Base-by-base conservation (phyloP, 1,140 invertebrate genomes). In the Ganaspis sp. region DNA sequence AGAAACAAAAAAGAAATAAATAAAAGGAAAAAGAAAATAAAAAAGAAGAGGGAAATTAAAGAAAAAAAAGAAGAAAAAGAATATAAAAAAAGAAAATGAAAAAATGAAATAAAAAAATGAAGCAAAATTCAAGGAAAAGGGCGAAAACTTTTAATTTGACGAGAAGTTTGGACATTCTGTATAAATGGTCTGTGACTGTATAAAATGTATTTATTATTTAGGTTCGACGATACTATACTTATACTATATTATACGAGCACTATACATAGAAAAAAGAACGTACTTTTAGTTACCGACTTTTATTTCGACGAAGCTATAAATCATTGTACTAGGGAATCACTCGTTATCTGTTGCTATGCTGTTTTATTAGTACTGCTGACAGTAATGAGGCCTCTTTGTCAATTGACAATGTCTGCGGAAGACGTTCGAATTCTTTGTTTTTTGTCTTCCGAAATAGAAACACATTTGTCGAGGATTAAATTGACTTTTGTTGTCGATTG, bases 131-230 rank as follows among this genome's bases (percentile, higher is more conserved):
- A 34, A 6, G 29, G n/a, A n/a, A n/a, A n/a, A n/a, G n/a, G n/a
- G n/a, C n/a, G n/a, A n/a, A n/a, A n/a, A n/a, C n/a, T n/a, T n/a
- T n/a, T n/a, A n/a, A n/a, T n/a, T n/a, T 1, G 15, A 15, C 4
- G 42, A 15, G 11, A 45, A 58, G 3, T 64, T n/a, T 64, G 86
- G 85, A 87, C 83, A 90, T 89, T 91, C 88, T 90, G 87, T 86
- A 90, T 88, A 83, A 88, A 89, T 85, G 83, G 87, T 85, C 89
- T 86, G 81, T 83, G 86, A 90, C 86, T 90, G 89, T 90, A 90
- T 89, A 90, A 90, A 91, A 90, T 90, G 89, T 90, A 91, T 90
- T 90, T 91, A 90, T 90, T 90, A 89, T 90, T 90, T 91, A 90
- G 88, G 87, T 91, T 91, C 84, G 87, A 90, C 87, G 87, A 88